Percentiles rank a stretch among this genome's conserved stretches.
Conservation (phyloP, 2,888 invertebrate genomes). For the Drosophila infuscata region DNA sequence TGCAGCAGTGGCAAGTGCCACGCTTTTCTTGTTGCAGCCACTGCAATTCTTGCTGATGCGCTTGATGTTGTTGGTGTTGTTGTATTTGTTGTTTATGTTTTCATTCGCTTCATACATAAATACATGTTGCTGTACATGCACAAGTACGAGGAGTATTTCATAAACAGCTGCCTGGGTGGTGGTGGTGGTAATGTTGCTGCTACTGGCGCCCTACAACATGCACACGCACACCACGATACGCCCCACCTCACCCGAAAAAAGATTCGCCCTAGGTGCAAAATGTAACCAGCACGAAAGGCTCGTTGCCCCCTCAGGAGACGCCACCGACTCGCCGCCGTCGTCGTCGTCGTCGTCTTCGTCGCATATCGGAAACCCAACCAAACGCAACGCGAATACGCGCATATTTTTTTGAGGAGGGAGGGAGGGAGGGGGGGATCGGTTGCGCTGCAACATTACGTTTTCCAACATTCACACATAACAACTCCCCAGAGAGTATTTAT, state of each 20-base stretch:
- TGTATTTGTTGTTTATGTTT: conserved; percentile 68
- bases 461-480: conserved; percentile 68
- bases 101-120: conserved; percentile 79
- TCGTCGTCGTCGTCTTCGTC: conserved; percentile 8
- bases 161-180: conserved; percentile 78
- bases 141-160: conserved; percentile 74
- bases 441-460: conserved; percentile 52
- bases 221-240: background rate
- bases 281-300: conserved; percentile 45
- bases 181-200: conserved; percentile 10
- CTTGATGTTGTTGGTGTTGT: conserved; percentile 29
- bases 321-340: background rate
- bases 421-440: background rate
- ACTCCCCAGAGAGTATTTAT: conserved; percentile 79
- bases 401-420: conserved; percentile 46
- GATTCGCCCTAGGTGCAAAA: conserved; percentile 61
- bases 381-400: conserved; percentile 63
- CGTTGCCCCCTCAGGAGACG: conserved; percentile 46
- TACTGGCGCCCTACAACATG: conserved; percentile 9
- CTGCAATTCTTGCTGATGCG: conserved; percentile 17
- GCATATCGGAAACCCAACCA: conserved; percentile 41
- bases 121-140: conserved; percentile 70
- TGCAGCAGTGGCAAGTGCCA: conserved; percentile 46
- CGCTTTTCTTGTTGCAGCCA: conserved; percentile 60
- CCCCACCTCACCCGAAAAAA: conserved; percentile 19